phyloP scores from a whole-genome alignment of 2,888 invertebrate species.

The Machimus atricapillus region DNA sequence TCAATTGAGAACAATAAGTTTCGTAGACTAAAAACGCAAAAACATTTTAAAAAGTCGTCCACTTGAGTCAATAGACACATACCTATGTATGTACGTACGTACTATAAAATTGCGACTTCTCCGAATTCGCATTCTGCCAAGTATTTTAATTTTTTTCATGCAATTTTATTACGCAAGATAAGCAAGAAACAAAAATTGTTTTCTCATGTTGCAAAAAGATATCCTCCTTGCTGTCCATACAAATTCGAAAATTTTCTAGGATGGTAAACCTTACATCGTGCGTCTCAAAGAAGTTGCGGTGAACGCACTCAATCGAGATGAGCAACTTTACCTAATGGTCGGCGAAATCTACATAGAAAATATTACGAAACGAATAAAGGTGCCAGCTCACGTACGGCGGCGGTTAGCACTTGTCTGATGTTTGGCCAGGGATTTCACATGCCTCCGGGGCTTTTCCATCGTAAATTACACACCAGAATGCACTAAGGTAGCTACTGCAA shows the following conservation, averaged over 20 bases:
- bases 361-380: constrained; percentile 28
- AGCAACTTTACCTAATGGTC: constrained; percentile 19
- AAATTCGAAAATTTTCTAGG: not conserved
- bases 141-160: not conserved
- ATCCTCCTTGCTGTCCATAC: not conserved
- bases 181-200: not conserved
- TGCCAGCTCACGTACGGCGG: constrained; percentile 27
- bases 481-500: not conserved
- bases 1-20: not conserved
- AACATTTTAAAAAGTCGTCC: not conserved
- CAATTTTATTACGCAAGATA: not conserved
- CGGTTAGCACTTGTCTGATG: not conserved
- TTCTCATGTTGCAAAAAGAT: not conserved
- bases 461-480: not conserved
- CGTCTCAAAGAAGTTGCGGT: not conserved
- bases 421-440: constrained; percentile 6
- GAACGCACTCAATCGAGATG: constrained; percentile 2
- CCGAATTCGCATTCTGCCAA: not conserved
- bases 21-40: not conserved
- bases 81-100: too few species aligned
- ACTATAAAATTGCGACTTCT: not conserved
- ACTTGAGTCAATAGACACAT: not conserved
- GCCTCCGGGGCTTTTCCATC: not conserved
- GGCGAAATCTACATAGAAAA: constrained; percentile 6
- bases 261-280: not conserved